Evolutionary conservation across 2,113 vertebrate genomes (phyloP).

Genomic region (Pongo abelii): DNA sequence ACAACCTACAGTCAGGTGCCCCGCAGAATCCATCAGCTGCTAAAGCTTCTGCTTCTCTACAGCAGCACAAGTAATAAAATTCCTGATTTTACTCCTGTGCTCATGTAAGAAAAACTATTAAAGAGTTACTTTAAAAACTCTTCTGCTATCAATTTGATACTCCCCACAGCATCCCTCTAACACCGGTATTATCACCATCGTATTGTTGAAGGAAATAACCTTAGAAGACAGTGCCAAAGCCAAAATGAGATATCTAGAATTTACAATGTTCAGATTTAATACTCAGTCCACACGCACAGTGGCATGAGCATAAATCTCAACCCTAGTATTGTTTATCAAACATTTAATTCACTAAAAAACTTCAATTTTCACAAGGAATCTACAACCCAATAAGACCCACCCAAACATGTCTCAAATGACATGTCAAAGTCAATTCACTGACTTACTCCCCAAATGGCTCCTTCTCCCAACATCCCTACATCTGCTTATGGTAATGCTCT

Average conservation of each 20-base stretch:
- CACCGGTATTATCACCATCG: neutral
- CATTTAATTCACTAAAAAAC: neutral
- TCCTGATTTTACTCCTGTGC: slow-evolving; percentile 6
- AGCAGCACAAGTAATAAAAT: neutral
- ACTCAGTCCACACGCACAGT: neutral
- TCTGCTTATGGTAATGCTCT: neutral
- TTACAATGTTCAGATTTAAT: neutral
- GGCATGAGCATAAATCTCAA: neutral
- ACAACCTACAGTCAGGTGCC: too few relatives aligned
- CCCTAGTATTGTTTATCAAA: neutral
- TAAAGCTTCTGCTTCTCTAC: neutral
- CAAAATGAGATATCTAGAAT: slow-evolving; percentile 1
- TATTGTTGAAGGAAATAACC: neutral
- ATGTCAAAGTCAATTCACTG: neutral
- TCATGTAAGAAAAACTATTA: slow-evolving; percentile 40
- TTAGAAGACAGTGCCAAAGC: neutral
- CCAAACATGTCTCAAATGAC: neutral
- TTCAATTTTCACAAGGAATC: neutral
- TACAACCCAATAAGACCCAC: neutral
- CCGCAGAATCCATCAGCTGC: neutral
- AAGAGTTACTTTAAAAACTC: slow-evolving; percentile 27
- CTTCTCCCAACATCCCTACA: neutral
- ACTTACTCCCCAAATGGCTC: neutral
- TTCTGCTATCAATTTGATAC: slow-evolving; percentile 23
- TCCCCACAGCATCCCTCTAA: neutral